These are phyloP conservation scores for Dynastes tityus DNA, from an alignment of 2,888 invertebrate species.

Conservation along the genomic window DNA sequence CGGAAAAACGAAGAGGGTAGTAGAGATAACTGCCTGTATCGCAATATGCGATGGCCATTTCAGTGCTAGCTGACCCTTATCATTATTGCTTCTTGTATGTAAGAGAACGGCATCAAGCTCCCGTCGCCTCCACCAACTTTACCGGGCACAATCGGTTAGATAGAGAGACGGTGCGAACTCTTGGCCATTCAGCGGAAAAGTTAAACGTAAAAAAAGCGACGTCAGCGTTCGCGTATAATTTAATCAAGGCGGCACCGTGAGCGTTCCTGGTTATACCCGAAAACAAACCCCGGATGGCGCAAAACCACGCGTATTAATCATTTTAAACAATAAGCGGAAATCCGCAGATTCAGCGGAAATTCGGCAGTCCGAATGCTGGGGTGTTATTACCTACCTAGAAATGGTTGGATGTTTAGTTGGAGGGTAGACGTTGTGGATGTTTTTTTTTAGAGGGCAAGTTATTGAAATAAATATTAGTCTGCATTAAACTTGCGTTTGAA, in stretches of 20 bases:
- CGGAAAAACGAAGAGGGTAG: constrained; percentile 43
- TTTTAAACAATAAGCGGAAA: constrained; percentile 35
- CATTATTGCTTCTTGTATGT: constrained; percentile 63
- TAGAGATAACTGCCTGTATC: constrained; percentile 59
- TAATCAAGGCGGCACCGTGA: constrained; percentile 2
- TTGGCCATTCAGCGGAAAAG: constrained; percentile 41
- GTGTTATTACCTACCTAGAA: too few species aligned
- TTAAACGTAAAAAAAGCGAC: constrained; percentile 16
- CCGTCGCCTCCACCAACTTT: too few species aligned
- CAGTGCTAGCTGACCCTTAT: constrained; percentile 66
- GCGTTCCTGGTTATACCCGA: background rate
- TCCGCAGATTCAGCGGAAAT: constrained; percentile 26
- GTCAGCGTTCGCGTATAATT: constrained; percentile 26
- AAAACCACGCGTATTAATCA: constrained; percentile 19
- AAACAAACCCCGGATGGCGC: constrained; percentile 10
- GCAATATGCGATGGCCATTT: constrained; percentile 63
- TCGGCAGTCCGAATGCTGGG: background rate
- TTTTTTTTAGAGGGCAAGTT: background rate
- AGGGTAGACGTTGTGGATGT: background rate
- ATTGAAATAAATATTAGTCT: too few species aligned
- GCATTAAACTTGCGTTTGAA: too few species aligned
- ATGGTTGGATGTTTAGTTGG: too few species aligned
- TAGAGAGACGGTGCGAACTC: constrained; percentile 7
- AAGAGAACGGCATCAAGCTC: background rate
- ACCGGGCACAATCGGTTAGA: constrained; percentile 49